Evolutionary conservation across 2,888 invertebrate genomes (phyloP).

Genomic region (Pyrrhosoma nymphula): DNA sequence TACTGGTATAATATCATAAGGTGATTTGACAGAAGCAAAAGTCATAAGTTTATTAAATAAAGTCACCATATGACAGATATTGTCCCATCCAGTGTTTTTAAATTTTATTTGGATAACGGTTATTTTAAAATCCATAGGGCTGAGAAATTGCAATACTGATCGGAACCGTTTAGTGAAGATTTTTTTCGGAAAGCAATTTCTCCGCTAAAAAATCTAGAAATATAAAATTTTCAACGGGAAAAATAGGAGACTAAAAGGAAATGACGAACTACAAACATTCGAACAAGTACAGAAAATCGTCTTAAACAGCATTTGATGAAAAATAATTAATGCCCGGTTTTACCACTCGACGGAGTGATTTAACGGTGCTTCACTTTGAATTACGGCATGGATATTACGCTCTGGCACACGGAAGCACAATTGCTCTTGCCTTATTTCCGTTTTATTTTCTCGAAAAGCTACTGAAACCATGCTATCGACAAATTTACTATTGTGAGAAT

Average conservation of each 20-base stretch:
- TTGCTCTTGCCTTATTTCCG: neutral
- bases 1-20: too few species aligned
- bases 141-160: too few species aligned
- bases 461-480: neutral
- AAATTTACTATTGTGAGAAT: constrained; percentile 11
- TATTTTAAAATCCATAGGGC: too few species aligned
- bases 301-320: neutral
- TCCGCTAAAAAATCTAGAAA: too few species aligned
- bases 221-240: too few species aligned
- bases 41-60: too few species aligned
- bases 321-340: neutral
- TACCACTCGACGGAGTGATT: neutral
- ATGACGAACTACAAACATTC: neutral
- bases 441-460: neutral
- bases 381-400: neutral
- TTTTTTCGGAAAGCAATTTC: too few species aligned
- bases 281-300: neutral
- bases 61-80: too few species aligned
- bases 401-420: neutral
- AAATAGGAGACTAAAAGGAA: neutral
- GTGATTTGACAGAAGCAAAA: too few species aligned
- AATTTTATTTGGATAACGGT: too few species aligned
- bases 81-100: too few species aligned
- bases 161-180: too few species aligned
- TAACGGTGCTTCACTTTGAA: neutral